Evolutionary conservation across 2,113 vertebrate genomes (phyloP).

Genomic region (Amblyopsis rosae): DNA sequence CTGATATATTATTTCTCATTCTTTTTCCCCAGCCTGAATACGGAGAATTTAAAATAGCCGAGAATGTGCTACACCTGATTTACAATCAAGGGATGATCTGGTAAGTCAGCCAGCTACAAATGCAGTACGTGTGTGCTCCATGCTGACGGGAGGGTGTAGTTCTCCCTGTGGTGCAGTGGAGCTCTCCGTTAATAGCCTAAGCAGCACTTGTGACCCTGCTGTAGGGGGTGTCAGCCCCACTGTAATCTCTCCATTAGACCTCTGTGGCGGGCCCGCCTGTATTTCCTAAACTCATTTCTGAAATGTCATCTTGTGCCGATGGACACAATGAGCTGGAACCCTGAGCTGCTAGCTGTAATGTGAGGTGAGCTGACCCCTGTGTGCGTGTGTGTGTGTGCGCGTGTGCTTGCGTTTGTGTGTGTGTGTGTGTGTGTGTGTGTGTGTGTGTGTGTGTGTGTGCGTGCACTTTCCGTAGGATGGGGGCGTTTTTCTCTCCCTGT

Average conservation of each 20-base stretch:
- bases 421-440: constrained; percentile 13
- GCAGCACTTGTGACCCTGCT: constrained; percentile 29
- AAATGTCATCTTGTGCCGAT: constrained; percentile 40
- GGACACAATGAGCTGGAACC: constrained; percentile 51
- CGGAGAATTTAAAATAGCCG: constrained; percentile 98
- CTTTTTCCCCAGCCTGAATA: constrained; percentile 88
- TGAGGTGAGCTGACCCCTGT: constrained; percentile 15
- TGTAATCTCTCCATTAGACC: constrained; percentile 27
- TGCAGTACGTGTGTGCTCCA: background rate
- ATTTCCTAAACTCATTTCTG: constrained; percentile 49
- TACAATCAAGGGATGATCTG: constrained; percentile 99
- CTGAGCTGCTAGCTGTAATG: constrained; percentile 21
- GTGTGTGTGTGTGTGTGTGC: background rate
- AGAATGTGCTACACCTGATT: constrained; percentile 95
- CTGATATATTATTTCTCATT: background rate
- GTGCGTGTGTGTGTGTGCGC: background rate
- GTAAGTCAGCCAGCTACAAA: constrained; percentile 69
- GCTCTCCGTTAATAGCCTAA: constrained; percentile 13
- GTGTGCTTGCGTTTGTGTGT: constrained; percentile 12
- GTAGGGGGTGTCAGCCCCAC: background rate
- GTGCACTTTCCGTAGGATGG: constrained; percentile 84
- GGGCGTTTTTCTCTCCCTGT: constrained; percentile 97
- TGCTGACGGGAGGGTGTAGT: background rate
- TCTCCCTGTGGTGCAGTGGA: constrained; percentile 17
- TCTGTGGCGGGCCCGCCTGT: constrained; percentile 7